Evolutionary conservation across 2,113 vertebrate species (phyloP), one percentile per base, ranked within the genome.

Genomic region (Anoplopoma fimbria): DNA sequence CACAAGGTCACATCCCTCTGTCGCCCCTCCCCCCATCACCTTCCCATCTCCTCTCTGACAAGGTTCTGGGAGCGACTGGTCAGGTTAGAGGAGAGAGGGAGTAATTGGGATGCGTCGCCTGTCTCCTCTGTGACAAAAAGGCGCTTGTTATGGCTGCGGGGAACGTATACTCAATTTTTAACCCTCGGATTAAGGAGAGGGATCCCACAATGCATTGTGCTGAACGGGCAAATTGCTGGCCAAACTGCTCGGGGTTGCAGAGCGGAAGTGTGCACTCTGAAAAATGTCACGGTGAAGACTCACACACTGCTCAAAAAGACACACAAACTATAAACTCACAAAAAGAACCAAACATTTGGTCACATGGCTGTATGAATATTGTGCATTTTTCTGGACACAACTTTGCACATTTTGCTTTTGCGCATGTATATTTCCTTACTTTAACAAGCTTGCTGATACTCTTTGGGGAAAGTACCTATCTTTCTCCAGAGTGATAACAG

Each of bases 201-300:
- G 33, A 75, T 88, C 76, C 78, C 89, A 91, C 72, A 87, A 83
- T 87, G 84, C 83, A 77, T 83, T 88, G 81, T 81, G 91, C 89
- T 90, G 83, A 90, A 87, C 0, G 51, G 76, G 75, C 84, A 83
- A 80, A 87, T 60, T 15, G 31, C 60, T 6, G 53, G 75, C 55
- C 81, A 65, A 45, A 42, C 72, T 79, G 83, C 79, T 27, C 7
- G 65, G 63, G 67, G 81, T n/a, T 68, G 62, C n/a, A 23, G 53
- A 75, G 33, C 4, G 31, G 65, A 82, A 74, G 63, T 51, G 40
- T 58, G 40, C 53, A 5, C 34, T 58, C 21, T 77, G 57, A 80
- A 87, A 49, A 85, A 77, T 79, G 75, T 77, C 36, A 81, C 6
- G 2, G 45, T 33, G 58, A 55, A 69, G 65, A 36, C 14, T 69